Conservation (phyloP, 2,797 vertebrate species). For the Vireo griseus region DNA sequence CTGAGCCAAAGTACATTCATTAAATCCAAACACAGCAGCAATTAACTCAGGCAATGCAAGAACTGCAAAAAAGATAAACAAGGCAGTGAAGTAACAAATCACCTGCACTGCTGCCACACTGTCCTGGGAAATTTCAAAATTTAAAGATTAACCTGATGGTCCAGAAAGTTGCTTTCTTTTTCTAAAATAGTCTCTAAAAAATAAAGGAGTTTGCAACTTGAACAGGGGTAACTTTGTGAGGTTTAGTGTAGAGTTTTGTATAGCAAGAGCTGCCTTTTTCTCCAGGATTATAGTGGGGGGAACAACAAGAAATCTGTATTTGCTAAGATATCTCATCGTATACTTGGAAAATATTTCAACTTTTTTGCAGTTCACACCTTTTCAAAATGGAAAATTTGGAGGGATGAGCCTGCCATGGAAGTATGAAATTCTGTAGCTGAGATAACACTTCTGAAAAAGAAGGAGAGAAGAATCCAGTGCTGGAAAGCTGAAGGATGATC, state of each 20-base stretch:
- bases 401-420: background rate
- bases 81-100: background rate
- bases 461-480: background rate
- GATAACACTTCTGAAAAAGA: background rate
- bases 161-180: background rate
- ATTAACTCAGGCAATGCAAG: background rate
- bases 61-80: background rate
- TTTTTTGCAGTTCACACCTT: background rate
- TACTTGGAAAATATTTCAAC: background rate
- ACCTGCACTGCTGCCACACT: background rate
- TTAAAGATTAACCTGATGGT: background rate
- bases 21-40: conserved; percentile 3
- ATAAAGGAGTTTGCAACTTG: background rate
- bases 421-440: background rate
- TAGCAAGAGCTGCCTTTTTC: background rate
- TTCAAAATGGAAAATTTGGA: background rate
- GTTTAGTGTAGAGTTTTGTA: background rate
- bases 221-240: background rate
- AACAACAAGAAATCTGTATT: background rate
- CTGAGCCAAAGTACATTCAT: background rate
- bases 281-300: background rate
- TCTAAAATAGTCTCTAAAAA: background rate
- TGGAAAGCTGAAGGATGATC: background rate
- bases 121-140: background rate
- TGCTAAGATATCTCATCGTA: background rate